Evolutionary conservation across 1,140 invertebrate species (phyloP).

Genomic region (Magallana ariakensis): DNA sequence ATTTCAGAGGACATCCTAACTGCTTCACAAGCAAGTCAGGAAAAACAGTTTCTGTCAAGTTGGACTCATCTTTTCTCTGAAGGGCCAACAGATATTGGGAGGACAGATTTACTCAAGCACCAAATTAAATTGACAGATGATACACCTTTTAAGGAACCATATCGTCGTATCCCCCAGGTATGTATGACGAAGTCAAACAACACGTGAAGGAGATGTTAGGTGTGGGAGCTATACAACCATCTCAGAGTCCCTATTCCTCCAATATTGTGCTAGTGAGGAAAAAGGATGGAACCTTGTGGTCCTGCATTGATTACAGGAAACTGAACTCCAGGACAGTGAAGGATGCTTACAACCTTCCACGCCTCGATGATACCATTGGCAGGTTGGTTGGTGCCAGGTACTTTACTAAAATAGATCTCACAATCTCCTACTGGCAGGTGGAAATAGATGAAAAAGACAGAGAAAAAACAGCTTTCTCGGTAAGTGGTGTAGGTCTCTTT

Average conservation of each 20-base stretch:
- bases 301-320: slow-evolving; percentile 50
- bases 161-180: slow-evolving; percentile 43
- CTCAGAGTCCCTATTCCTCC: slow-evolving; percentile 47
- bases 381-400: slow-evolving; percentile 37
- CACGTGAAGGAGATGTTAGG: slow-evolving; percentile 46
- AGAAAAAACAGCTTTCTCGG: slow-evolving; percentile 72
- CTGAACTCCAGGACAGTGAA: slow-evolving; percentile 37
- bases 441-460: slow-evolving; percentile 66
- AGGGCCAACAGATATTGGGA: no score
- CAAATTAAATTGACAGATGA: slow-evolving; percentile 16
- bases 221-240: slow-evolving; percentile 46
- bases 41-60: slow-evolving; percentile 12
- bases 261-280: slow-evolving; percentile 59
- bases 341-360: slow-evolving; percentile 50
- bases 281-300: slow-evolving; percentile 64
- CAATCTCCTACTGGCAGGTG: slow-evolving; percentile 39
- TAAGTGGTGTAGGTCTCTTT: slow-evolving; percentile 43
- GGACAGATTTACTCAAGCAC: no score
- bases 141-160: slow-evolving; percentile 55
- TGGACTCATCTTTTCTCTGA: neutral
- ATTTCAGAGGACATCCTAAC: slow-evolving; percentile 14
- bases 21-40: neutral
- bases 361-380: slow-evolving; percentile 47
- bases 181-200: slow-evolving; percentile 47
- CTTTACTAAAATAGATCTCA: slow-evolving; percentile 42